Base-by-base conservation (phyloP, 2,888 invertebrate genomes). In the Tetheella fluctuosa region DNA sequence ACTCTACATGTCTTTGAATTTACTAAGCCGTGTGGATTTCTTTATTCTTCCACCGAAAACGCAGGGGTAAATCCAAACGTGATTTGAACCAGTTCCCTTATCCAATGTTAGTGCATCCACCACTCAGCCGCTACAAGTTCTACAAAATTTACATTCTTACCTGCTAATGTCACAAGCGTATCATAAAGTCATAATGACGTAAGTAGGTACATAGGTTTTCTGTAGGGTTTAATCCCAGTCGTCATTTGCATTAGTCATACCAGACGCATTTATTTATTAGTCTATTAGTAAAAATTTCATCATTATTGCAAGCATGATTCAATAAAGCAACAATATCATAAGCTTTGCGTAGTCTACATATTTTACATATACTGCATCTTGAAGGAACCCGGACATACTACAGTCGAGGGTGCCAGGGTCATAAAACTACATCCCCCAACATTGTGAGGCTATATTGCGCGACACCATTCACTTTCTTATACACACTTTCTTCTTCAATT, bases 371-470 rank as follows among this genome's bases (percentile, higher is more conserved):
- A 83, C 90, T 89, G 65, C 68, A 61, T 69, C 73, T 73, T 79
- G 81, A 88, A 90, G 88, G 84, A 90, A 85, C 88, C 85, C 84
- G 85, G 88, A 82, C 88, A 84, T 83, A 87, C 83, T 80, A 81
- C 81, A 76, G 85, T 76, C 74, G 81, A 84, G 89, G 90, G 90
- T 83, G 88, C 80, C 80, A 83, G 80, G 87, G 86, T 88, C 90
- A 86, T 92, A 91, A 90, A 91, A 90, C 90, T 88, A 87, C 84
- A 86, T 87, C 90, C 92, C 92, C 78, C 34, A 76, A 80, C 80
- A 76, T 73, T 72, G 80, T 77, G 79, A 80, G 79, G 80, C 79
- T 76, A 73, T 77, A 77, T 72, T 65, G 68, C 67, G 76, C 77
- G 77, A 81, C 80, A 80, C 75, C 79, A 77, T 79, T 80, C 76